Evolutionary conservation across 2,797 vertebrate species (phyloP).

Genomic region (Pipistrellus pipistrellus): DNA sequence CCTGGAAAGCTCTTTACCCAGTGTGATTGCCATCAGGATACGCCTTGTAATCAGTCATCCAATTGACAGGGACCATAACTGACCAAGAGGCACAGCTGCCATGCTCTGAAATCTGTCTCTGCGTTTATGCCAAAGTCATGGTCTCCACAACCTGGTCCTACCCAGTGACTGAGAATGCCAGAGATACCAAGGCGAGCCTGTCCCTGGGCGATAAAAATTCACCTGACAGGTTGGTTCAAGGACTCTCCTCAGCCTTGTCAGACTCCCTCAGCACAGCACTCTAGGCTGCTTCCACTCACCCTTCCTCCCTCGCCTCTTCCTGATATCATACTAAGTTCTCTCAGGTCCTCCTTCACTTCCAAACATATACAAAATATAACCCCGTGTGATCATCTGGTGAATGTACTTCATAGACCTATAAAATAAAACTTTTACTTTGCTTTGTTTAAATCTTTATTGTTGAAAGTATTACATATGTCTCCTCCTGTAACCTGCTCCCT

Average conservation of each 20-base stretch:
- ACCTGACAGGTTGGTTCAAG: not conserved
- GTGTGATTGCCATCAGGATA: not conserved
- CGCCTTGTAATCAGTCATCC: not conserved
- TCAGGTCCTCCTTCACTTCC: not conserved
- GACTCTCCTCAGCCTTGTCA: not conserved
- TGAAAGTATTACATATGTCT: no score
- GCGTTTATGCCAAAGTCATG: not conserved
- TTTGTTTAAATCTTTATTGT: no score
- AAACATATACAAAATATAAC: conserved; percentile 31
- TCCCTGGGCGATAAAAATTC: not conserved
- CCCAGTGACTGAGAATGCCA: not conserved
- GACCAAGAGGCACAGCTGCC: not conserved
- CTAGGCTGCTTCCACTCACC: not conserved
- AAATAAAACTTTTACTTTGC: not conserved
- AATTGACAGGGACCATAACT: not conserved
- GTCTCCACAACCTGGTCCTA: not conserved
- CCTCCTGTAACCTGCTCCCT: no score
- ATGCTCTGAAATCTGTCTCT: not conserved
- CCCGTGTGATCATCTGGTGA: not conserved
- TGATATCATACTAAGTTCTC: not conserved
- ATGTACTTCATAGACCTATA: not conserved
- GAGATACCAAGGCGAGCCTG: not conserved
- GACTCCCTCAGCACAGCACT: not conserved
- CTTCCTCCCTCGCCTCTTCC: not conserved
- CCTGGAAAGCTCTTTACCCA: not conserved